A percentile compares a stretch with the other conserved stretches of the same genome.
phyloP scores from a whole-genome alignment of 2,888 invertebrate species.

The Prosapia bicincta region DNA sequence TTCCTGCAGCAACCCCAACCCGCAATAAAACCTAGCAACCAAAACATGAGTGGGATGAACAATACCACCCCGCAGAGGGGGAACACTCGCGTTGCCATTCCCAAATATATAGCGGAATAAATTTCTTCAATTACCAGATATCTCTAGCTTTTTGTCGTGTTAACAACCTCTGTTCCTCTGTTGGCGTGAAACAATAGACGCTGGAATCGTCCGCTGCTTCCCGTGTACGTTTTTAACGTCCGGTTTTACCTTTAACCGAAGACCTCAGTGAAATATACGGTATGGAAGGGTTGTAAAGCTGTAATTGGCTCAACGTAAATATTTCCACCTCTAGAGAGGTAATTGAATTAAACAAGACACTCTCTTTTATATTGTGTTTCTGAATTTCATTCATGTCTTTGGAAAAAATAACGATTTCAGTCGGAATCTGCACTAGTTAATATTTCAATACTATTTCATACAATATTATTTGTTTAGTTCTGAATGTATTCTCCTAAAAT shows the following conservation, averaged over 20 bases:
- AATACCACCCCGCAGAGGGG: neutral
- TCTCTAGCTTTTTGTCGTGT: neutral
- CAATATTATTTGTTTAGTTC: no score
- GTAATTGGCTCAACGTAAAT: no score
- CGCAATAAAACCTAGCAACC: neutral
- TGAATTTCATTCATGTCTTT: no score
- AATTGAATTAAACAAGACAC: neutral
- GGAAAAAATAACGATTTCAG: no score
- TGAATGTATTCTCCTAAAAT: no score
- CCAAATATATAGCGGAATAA: neutral
- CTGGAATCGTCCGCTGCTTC: neutral
- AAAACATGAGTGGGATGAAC: neutral
- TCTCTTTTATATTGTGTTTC: no score
- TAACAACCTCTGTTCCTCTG: neutral
- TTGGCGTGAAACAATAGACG: neutral
- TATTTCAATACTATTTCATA: no score
- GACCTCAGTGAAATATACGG: neutral
- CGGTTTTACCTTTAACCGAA: neutral
- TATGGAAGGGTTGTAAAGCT: no score
- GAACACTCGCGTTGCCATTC: neutral
- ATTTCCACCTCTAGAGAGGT: neutral
- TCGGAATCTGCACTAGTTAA: no score
- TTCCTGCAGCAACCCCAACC: neutral
- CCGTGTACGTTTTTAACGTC: neutral
- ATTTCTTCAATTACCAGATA: neutral